These are phyloP conservation scores for Darevskia nairensis DNA, from an alignment of 2,797 vertebrate genomes.

Conservation along the genomic window DNA sequence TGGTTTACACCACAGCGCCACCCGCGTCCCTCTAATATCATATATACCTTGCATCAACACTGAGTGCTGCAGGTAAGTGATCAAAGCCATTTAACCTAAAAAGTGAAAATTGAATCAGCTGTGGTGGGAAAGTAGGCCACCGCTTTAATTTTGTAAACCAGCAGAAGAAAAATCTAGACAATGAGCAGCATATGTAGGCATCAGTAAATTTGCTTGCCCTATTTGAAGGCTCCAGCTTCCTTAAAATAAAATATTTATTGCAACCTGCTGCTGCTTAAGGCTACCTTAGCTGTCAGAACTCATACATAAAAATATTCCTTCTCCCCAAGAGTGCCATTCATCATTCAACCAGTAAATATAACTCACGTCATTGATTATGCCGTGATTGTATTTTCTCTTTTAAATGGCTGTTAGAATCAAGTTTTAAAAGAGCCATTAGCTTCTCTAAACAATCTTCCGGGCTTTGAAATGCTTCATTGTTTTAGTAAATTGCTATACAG, in stretches of 20 bases:
- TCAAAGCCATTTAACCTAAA: not conserved
- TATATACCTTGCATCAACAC: not conserved
- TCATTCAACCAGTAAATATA: conserved; percentile 74
- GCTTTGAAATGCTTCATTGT: too few relatives aligned
- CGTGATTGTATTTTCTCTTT: conserved; percentile 75
- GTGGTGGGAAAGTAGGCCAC: conserved; percentile 25
- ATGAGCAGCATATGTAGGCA: conserved; percentile 31
- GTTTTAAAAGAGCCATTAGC: conserved; percentile 68
- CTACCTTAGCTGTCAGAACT: conserved; percentile 68
- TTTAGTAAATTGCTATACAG: too few relatives aligned
- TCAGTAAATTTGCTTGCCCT: conserved; percentile 28
- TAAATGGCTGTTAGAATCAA: conserved; percentile 72
- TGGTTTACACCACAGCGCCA: too few relatives aligned
- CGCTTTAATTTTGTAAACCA: conserved; percentile 19
- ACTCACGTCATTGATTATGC: conserved; percentile 68
- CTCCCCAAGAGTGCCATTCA: conserved; percentile 53
- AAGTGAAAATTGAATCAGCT: conserved; percentile 17
- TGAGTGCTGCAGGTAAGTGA: too few relatives aligned
- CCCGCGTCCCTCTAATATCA: not conserved
- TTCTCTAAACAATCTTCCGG: conserved; percentile 29
- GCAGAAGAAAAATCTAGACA: conserved; percentile 51
- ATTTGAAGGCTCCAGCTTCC: conserved; percentile 51
- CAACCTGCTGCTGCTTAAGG: conserved; percentile 49
- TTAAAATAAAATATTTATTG: conserved; percentile 71
- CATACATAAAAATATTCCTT: conserved; percentile 68